Base-by-base conservation (phyloP, 2,888 invertebrate genomes). In the Ephialtes manifestator region DNA sequence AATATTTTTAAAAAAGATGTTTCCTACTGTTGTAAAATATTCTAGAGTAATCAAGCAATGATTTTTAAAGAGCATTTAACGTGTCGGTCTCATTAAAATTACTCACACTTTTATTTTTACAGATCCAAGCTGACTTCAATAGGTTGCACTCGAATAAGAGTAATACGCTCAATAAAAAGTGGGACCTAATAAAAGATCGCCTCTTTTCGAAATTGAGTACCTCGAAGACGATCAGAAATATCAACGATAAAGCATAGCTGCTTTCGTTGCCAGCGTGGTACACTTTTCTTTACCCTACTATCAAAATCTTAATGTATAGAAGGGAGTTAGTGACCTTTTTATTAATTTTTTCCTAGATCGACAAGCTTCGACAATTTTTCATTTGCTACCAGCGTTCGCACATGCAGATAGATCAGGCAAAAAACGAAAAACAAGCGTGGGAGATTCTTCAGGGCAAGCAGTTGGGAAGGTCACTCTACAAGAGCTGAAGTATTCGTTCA, bases 91-190 rank as follows among this genome's bases (percentile, higher is more conserved):
- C n/a, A n/a, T n/a, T n/a, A n/a, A n/a, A n/a, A n/a, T n/a, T n/a
- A n/a, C n/a, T n/a, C n/a, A n/a, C n/a, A n/a, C n/a, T n/a, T n/a
- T n/a, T n/a, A n/a, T n/a, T n/a, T n/a, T 46, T 46, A 46, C 8
- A 71, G 51, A 51, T 71, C 18, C 31, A 71, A 39, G 31, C 31
- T 11, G 71, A 71, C 51, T 51, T 71, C 24, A 51, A 51, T 11
- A 18, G 39, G 35, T 35, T 51, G 31, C 20, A 71, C 11, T 24
- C 51, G n/a, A 51, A 31, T 15, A 10, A 48, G 39, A 8, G 39
- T 53, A 28, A 35, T 20, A 28, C 65, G 39, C 28, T 65, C 11
- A 39, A 65, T 10, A 65, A 18, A 10, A 65, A 43, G 18, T 65
- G 65, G 20, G 43, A 48, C 13, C 15, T 48, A 7, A 7, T 68